These are phyloP conservation scores for Chrysolina haemoptera DNA, from an alignment of 2,888 invertebrate genomes.

Conservation along the genomic window DNA sequence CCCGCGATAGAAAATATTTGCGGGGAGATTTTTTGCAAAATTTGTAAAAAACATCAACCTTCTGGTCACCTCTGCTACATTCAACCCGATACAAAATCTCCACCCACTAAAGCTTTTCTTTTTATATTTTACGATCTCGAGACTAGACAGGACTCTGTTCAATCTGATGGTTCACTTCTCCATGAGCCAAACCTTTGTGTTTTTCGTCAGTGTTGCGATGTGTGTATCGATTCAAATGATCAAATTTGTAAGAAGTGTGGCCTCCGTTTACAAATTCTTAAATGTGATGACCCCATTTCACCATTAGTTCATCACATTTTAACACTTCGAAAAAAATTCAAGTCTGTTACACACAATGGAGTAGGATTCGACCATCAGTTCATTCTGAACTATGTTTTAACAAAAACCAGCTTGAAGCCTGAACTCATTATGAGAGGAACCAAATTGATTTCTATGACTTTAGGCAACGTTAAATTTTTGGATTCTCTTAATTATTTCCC, in stretches of 20 bases:
- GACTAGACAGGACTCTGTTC: slow-evolving; percentile 35
- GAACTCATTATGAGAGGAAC: slow-evolving; percentile 48
- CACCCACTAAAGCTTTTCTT: slow-evolving; percentile 22
- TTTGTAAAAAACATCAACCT: slow-evolving; percentile 1
- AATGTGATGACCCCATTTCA: not conserved
- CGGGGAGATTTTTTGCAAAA: not conserved
- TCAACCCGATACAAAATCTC: slow-evolving; percentile 25
- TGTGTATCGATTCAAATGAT: not conserved
- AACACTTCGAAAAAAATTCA: not conserved
- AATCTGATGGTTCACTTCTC: slow-evolving; percentile 28
- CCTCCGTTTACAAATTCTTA: not conserved
- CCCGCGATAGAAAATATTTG: too few relatives aligned
- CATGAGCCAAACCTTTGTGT: not conserved
- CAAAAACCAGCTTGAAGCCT: slow-evolving; percentile 36
- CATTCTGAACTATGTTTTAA: slow-evolving; percentile 36
- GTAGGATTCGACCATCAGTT: slow-evolving; percentile 43
- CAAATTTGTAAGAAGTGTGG: not conserved
- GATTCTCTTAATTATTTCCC: slow-evolving; percentile 58
- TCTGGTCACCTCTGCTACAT: slow-evolving; percentile 37
- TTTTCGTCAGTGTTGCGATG: slow-evolving; percentile 29
- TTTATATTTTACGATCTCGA: slow-evolving; percentile 43
- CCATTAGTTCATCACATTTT: not conserved
- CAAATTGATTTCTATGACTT: slow-evolving; percentile 41
- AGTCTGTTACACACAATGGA: slow-evolving; percentile 31
- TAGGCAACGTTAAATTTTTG: slow-evolving; percentile 45